Base-by-base conservation (phyloP, 2,888 invertebrate species). In the Cheilosia impressa region DNA sequence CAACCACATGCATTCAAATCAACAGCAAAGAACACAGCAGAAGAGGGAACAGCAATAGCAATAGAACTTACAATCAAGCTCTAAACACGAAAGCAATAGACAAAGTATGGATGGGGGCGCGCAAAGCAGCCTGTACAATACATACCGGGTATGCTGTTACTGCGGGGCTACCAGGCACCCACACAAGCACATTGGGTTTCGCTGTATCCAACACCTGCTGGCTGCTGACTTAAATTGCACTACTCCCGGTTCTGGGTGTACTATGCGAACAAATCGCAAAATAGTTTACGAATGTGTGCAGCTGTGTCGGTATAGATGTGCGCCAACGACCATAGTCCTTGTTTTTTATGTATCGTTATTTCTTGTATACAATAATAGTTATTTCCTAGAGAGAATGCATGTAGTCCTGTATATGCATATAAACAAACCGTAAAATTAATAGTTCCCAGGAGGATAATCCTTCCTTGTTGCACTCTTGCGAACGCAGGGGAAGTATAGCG, bases 381-480 rank as follows among this genome's bases (percentile, higher is more conserved):
- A 73, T 73, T 73, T 73, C 73, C 73, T 50, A 71, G 43, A 22
- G 52, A 52, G 47, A 22, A 24, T 41, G 24, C 58, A 50, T 71
- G 27, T 55, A 15, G 5, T 10, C 24, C 27, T 52, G 50, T 53
- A 41, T 55, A 13, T 68, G 55, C 53, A 53, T 55, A 68, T 27
- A 55, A 41, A 45, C 63, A 63, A 63, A 63, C 34, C 24, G 55
- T 53, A 22, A 52, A 73, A 63, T 55, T 73, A 63, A 63, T 57
- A 73, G 73, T 58, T 65, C 47, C 47, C 62, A 62, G 45, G 15
- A 60, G 66, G 53, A 80, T 68, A 45, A 66, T 66, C 66, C 73
- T 68, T 75, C 68, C 66, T 73, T 73, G 45, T 73, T 80, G 75
- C 80, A 80, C 73, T 41, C 60, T 24, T 4, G 53, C 58, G 15